A percentile compares a stretch with the other conserved stretches of the same genome.
Evolutionary conservation across 1,140 invertebrate species (phyloP).

Genomic region (Dinothrombium tinctorium): DNA sequence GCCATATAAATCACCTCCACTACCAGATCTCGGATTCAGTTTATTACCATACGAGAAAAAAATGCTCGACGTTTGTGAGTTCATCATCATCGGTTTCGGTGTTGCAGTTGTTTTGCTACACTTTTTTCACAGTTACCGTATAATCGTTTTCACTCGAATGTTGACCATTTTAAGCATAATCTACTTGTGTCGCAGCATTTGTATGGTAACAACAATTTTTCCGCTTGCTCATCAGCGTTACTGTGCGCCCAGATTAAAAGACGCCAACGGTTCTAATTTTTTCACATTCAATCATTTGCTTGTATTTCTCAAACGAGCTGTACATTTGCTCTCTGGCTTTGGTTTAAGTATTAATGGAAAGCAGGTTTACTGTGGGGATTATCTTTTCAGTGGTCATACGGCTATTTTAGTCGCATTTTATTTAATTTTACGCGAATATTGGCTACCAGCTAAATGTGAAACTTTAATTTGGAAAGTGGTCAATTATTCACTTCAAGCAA

Average conservation of each 20-base stretch:
- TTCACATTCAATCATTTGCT: too few relatives aligned
- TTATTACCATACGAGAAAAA: conserved; percentile 40
- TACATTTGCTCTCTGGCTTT: conserved; percentile 42
- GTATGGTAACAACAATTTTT: conserved; percentile 68
- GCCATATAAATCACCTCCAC: conserved; percentile 43
- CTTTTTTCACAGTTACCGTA: conserved; percentile 58
- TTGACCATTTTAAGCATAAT: conserved; percentile 56
- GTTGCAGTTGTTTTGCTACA: conserved; percentile 43
- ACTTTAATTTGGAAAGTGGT: conserved; percentile 24
- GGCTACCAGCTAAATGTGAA: conserved; percentile 8
- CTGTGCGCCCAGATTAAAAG: too few relatives aligned
- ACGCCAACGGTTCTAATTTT: too few relatives aligned
- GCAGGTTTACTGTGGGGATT: conserved; percentile 71
- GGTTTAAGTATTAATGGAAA: conserved; percentile 67
- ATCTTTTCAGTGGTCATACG: conserved; percentile 72
- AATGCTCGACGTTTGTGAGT: conserved; percentile 61
- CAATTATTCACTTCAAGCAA: conserved; percentile 42
- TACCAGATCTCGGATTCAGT: conserved; percentile 57
- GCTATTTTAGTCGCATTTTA: conserved; percentile 38
- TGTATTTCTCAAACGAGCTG: conserved; percentile 28
- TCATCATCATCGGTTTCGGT: conserved; percentile 54
- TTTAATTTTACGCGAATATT: conserved; percentile 12
- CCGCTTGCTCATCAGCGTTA: conserved; percentile 56
- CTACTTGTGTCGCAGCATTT: conserved; percentile 61
- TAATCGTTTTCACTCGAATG: conserved; percentile 53